Percentiles rank a stretch among this genome's conserved stretches.
These are phyloP conservation scores for Dendrocopos noguchii DNA, from an alignment of 2,113 vertebrate species.

Conservation along the genomic window DNA sequence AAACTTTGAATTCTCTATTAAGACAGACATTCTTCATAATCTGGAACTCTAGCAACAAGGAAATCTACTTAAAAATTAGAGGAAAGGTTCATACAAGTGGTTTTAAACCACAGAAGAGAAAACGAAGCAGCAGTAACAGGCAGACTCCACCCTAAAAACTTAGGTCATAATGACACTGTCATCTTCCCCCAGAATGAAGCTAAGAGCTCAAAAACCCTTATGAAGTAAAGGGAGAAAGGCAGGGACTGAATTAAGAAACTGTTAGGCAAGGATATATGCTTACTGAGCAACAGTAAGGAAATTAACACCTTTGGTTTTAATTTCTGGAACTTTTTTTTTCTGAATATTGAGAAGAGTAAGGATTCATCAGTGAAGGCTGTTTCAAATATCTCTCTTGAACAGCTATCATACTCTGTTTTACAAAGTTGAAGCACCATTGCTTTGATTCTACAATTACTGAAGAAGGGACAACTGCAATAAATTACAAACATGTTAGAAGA, in stretches of 20 bases:
- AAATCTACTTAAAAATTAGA: background rate
- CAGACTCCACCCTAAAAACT: background rate
- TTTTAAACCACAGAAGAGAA: background rate
- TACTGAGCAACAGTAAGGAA: background rate
- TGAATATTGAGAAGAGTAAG: background rate
- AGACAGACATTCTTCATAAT: background rate
- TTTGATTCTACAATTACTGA: background rate
- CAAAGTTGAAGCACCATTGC: background rate
- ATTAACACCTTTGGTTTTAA: background rate
- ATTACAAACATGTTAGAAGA: background rate
- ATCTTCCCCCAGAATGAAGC: background rate
- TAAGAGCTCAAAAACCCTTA: background rate
- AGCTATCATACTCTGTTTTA: background rate
- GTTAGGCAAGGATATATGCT: background rate
- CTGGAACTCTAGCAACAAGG: background rate
- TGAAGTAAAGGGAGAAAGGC: background rate
- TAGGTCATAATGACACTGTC: background rate
- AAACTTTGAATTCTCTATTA: background rate
- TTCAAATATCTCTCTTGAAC: background rate
- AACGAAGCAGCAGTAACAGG: background rate
- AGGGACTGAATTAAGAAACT: background rate
- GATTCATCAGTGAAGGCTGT: background rate
- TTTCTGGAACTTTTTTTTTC: background rate
- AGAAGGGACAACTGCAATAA: background rate
- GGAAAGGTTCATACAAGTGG: background rate